Evolutionary conservation across 2,797 vertebrate species (phyloP).

Genomic region (Crocidura indochinensis): DNA sequence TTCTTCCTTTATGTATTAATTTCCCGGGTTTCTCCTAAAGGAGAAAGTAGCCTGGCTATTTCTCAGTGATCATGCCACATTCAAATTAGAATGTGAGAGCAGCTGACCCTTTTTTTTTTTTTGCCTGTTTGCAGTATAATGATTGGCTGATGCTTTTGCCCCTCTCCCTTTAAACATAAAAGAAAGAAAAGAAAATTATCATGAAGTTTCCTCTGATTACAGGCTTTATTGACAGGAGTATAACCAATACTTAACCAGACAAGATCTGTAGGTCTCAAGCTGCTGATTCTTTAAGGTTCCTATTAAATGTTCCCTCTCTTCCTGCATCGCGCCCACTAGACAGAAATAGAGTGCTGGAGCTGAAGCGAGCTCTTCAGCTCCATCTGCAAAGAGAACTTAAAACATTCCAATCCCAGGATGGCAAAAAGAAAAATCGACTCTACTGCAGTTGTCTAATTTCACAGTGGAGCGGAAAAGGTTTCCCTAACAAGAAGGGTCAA

Average conservation of each 20-base stretch:
- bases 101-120: too few relatives aligned
- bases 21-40: not conserved
- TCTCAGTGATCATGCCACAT: not conserved
- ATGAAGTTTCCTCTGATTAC: not conserved
- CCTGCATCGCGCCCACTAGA: not conserved
- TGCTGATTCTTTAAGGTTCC: slow-evolving; percentile 14
- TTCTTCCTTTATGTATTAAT: slow-evolving; percentile 12
- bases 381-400: slow-evolving; percentile 29
- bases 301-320: not conserved
- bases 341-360: not conserved
- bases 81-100: not conserved
- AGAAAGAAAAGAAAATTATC: not conserved
- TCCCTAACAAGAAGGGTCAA: not conserved
- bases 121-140: too few relatives aligned
- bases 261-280: slow-evolving; percentile 7
- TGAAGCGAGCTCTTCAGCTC: not conserved
- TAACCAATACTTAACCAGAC: slow-evolving; percentile 19
- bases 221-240: slow-evolving; percentile 37
- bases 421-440: slow-evolving; percentile 37
- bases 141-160: too few relatives aligned
- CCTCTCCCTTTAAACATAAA: not conserved
- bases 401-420: slow-evolving; percentile 38
- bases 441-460: slow-evolving; percentile 31
- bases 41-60: not conserved
- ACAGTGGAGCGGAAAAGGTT: slow-evolving; percentile 44